Evolutionary conservation across 2,113 vertebrate species (phyloP).

Genomic region (Xiphophorus couchianus): DNA sequence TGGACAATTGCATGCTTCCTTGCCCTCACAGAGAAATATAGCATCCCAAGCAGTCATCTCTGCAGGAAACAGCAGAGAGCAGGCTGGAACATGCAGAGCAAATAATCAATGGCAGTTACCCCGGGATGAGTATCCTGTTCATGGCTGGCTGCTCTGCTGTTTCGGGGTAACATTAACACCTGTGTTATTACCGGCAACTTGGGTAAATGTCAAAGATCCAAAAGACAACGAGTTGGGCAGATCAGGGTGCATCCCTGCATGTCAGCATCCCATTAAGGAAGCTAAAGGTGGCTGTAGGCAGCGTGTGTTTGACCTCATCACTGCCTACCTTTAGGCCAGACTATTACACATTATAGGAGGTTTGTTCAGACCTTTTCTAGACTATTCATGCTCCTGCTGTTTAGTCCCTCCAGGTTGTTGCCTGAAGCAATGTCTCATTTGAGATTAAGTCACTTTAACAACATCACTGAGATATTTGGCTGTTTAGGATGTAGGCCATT

Average conservation of each 20-base stretch:
- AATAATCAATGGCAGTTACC: slow-evolving; percentile 75
- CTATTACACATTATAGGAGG: neutral
- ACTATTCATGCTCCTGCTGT: neutral
- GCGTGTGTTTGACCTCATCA: neutral
- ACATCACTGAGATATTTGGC: neutral
- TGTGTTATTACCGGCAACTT: slow-evolving; percentile 42
- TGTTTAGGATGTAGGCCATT: neutral
- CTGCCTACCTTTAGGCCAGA: neutral
- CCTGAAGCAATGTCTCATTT: neutral
- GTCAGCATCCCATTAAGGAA: slow-evolving; percentile 27
- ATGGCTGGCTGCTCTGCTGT: slow-evolving; percentile 48
- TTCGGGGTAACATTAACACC: slow-evolving; percentile 42
- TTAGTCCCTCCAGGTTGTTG: neutral
- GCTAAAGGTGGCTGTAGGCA: slow-evolving; percentile 7
- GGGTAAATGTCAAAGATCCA: slow-evolving; percentile 69
- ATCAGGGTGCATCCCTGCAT: slow-evolving; percentile 29
- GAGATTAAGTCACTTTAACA: neutral
- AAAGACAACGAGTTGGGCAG: slow-evolving; percentile 27
- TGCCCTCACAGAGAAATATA: slow-evolving; percentile 7
- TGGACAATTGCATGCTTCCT: slow-evolving; percentile 3
- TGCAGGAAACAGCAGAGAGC: slow-evolving; percentile 29
- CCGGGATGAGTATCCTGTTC: slow-evolving; percentile 67
- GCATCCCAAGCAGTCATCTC: slow-evolving; percentile 1
- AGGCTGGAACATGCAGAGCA: slow-evolving; percentile 55
- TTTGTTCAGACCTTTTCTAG: neutral